Base-by-base conservation (phyloP, 2,113 vertebrate genomes). In the Proteles cristata region DNA sequence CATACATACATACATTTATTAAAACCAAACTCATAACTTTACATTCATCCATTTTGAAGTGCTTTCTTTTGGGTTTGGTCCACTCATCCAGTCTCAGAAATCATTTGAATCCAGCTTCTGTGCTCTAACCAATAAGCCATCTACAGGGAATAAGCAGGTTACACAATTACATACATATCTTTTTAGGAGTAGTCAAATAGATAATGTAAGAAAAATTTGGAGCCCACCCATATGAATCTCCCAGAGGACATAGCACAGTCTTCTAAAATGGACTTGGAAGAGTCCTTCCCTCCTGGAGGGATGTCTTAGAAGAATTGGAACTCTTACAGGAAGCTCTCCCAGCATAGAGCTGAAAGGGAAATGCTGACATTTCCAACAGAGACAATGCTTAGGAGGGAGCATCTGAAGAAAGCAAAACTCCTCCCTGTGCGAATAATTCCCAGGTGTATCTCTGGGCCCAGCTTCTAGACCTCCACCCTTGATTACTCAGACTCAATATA, bases 401-500 rank as follows among this genome's bases (percentile, higher is more conserved):
- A 81, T 74, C 74, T 71, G 55, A 91, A 90, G 89, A 89, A 82
- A 88, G 39, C n/a, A 93, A 87, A 84, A 63, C 45, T 88, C 86
- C 88, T 88, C 63, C 88, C 16, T 93, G 63, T 33, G 39, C 83
- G 80, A 94, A 83, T n/a, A 94, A 92, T 92, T 83, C 28, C 83
- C 35, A 82, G 28, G 50, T 73, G 21, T 96, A 58, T 53, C 53
- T 58, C 83, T 83, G 73, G 86, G 85, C 21, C 65, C 87, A 88
- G 58, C 77, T 81, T 79, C 45, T 76, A 82, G 45, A 69, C n/a
- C 45, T 84, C 91, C 26, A 84, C 55, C 86, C 76, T 65, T 76
- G 50, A 86, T 94, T 89, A 92, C 61, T 95, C 73, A 66, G 33
- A 82, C 65, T 53, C 19, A 35, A 50, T 53, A 58, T 33, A 61